Evolutionary conservation across 1,140 invertebrate genomes (phyloP).

Genomic region (Eurosta solidaginis): DNA sequence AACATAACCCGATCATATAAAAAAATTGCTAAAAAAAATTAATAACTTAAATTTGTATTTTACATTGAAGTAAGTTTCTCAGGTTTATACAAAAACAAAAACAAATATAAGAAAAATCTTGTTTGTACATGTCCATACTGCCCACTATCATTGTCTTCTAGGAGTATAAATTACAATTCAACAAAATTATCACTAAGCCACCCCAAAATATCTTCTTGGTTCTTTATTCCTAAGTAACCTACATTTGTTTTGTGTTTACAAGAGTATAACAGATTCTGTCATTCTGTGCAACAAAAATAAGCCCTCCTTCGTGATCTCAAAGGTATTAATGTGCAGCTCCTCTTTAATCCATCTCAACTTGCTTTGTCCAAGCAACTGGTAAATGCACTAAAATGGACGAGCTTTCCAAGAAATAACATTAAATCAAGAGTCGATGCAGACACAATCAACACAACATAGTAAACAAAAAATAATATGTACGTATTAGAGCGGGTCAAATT

Average conservation of each 20-base stretch:
- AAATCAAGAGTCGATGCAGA: conserved; percentile 2
- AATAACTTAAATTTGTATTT: too few species aligned
- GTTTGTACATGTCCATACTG: too few species aligned
- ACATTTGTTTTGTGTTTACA: not conserved
- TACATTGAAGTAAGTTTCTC: too few species aligned
- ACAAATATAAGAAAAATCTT: too few species aligned
- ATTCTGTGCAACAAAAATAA: not conserved
- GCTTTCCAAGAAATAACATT: not conserved
- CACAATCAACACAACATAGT: conserved; percentile 14
- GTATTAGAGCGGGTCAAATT: too few species aligned
- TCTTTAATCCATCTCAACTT: conserved; percentile 2
- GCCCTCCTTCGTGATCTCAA: not conserved
- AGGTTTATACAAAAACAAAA: too few species aligned
- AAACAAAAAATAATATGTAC: not conserved
- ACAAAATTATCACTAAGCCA: conserved; percentile 3
- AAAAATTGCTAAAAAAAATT: too few species aligned
- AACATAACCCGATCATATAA: too few species aligned
- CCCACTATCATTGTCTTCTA: conserved; percentile 8
- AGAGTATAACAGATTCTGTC: not conserved
- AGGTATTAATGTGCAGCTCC: not conserved
- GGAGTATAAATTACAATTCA: not conserved
- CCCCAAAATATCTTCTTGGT: not conserved
- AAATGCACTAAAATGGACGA: not conserved
- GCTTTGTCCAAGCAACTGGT: not conserved
- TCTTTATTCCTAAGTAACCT: not conserved